Percentiles rank a stretch among this genome's conserved stretches.
These are phyloP conservation scores for Oncorhynchus tshawytscha DNA, from an alignment of 2,113 vertebrate genomes.

Conservation along the genomic window DNA sequence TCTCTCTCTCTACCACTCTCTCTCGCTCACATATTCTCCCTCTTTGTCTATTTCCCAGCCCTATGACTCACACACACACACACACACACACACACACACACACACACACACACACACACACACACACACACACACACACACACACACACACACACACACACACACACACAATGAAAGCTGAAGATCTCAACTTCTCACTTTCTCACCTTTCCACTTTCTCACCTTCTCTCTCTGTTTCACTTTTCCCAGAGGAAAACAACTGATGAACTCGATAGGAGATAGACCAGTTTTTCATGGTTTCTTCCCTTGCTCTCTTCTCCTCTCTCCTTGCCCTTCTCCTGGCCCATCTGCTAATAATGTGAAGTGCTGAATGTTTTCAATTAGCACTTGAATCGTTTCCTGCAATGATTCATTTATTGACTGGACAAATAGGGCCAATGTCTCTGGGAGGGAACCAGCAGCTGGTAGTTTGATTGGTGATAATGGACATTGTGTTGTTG, in stretches of 20 bases:
- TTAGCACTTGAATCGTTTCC: constrained; percentile 35
- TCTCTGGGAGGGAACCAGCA: neutral
- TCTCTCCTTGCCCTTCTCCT: neutral
- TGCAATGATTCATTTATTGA: constrained; percentile 36
- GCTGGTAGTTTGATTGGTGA: neutral
- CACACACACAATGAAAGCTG: neutral
- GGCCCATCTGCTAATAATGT: neutral
- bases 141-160: no score
- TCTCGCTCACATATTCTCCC: neutral
- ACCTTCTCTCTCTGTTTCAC: neutral
- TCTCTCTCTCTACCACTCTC: no score
- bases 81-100: no score
- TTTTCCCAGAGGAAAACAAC: no score
- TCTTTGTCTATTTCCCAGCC: neutral
- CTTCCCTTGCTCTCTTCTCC: neutral
- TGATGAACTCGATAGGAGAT: no score
- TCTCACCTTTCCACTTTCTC: neutral
- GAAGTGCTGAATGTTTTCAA: constrained; percentile 36
- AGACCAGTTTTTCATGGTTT: no score
- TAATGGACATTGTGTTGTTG: neutral
- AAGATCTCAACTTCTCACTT: neutral
- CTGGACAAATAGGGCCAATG: neutral
- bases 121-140: no score
- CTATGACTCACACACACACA: no score
- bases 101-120: neutral